Percentiles rank a stretch among this genome's conserved stretches.
Evolutionary conservation across 2,113 vertebrate genomes (phyloP).

Genomic region (Phylloscopus trochiloides): DNA sequence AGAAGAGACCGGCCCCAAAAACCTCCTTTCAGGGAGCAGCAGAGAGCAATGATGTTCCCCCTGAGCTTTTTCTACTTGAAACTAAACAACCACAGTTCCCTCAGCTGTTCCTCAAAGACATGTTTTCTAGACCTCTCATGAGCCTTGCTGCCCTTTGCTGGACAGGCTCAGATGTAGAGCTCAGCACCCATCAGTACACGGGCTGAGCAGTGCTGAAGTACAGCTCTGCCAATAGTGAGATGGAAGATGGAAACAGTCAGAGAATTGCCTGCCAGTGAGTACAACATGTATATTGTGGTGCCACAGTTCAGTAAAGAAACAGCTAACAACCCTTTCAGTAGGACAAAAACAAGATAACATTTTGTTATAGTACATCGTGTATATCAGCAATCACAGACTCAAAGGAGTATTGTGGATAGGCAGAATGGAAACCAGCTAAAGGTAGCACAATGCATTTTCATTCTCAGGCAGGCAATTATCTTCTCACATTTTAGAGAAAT

Average conservation of each 20-base stretch:
- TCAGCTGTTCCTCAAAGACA: neutral
- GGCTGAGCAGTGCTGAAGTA: neutral
- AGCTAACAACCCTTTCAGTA: neutral
- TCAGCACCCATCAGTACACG: neutral
- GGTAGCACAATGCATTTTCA: neutral
- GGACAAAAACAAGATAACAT: neutral
- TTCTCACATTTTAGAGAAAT: neutral
- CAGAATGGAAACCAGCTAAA: neutral
- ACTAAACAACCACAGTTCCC: neutral
- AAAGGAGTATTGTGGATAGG: neutral
- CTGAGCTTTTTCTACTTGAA: neutral
- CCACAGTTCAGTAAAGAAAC: neutral
- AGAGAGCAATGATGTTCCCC: neutral
- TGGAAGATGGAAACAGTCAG: neutral
- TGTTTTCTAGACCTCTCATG: neutral
- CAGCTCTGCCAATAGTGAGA: neutral
- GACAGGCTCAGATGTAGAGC: neutral
- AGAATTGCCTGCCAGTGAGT: neutral
- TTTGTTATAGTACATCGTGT: neutral
- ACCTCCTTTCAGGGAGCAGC: neutral
- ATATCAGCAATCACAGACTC: neutral
- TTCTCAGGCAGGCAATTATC: neutral
- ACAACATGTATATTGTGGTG: neutral
- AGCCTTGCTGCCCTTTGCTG: neutral
- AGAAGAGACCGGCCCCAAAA: accelerated